Base-by-base conservation (phyloP, 2,888 invertebrate species). In the Andricus quercusramuli region DNA sequence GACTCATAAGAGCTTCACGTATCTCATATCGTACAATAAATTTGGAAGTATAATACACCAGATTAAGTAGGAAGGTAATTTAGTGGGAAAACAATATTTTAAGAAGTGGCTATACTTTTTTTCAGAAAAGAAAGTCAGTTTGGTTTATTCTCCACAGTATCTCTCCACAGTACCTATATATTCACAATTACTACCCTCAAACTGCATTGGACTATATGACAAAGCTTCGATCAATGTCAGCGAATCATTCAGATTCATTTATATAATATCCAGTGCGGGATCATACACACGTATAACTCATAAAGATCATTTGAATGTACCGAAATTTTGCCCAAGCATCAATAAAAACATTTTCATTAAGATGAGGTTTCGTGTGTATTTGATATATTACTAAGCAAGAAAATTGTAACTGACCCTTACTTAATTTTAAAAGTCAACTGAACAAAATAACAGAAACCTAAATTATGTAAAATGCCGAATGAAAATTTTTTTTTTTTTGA, bases 71-170 rank as follows among this genome's bases (percentile, higher is more conserved):
- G n/a, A 74, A 59, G 22, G 5, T 74, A 32, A 32, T 5, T 74
- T 56, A 13, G 32, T 32, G n/a, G 11, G 1, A n/a, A 56, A 13
- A 74, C 11, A 74, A 11, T 56, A n/a, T 74, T 56, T 74, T 2
- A 68, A 25, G 1, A 62, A 29, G 25, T 4, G 29, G 25, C 15
- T 59, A 70, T n/a, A 15, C 8, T 25, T 17, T 25, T 17, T 37
- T n/a, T 13, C 0, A 64, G 13, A 62, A 62, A 62, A 25, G 9
- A 64, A 59, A 59, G 4, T 59, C 37, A 2, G 51, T 82, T 80
- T 68, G 70, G 70, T 78, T 59, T 59, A 77, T 32, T 59, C 41
- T 67, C 78, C 81, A 78, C 79, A 82, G 80, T n/a, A n/a, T n/a
- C n/a, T 59, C 41, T 67, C 78, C 81, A 78, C 79, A 82, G 80